phyloP scores from a whole-genome alignment of 2,888 invertebrate genomes.

The Phyllotreta striolata region DNA sequence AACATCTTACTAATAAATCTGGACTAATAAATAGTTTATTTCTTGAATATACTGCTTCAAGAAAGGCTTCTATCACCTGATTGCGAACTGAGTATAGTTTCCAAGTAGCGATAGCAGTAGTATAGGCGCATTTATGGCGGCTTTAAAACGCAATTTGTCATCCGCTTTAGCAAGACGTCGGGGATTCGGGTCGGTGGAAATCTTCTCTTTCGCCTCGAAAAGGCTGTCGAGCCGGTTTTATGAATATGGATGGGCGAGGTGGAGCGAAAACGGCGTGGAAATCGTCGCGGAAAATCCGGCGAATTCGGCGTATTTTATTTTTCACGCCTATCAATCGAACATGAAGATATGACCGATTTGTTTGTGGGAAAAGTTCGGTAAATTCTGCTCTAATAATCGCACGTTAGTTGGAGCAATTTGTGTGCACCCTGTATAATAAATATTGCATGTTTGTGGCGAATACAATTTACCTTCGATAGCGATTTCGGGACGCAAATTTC shows the following conservation, averaged over 20 bases:
- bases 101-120: neutral
- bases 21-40: too few relatives aligned
- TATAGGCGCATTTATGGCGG: neutral
- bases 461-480: too few relatives aligned
- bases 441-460: too few relatives aligned
- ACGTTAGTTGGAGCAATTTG: too few relatives aligned
- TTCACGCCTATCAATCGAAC: neutral
- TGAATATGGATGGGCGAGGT: conserved; percentile 8
- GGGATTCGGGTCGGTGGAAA: neutral
- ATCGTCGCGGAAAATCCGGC: neutral
- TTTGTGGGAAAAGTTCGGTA: too few relatives aligned
- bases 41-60: too few relatives aligned
- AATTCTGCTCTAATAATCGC: too few relatives aligned
- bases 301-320: neutral
- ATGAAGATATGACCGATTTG: too few relatives aligned
- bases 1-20: too few relatives aligned
- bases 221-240: conserved; percentile 12
- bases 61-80: too few relatives aligned
- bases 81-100: neutral
- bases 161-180: neutral
- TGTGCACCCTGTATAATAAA: too few relatives aligned
- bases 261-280: neutral
- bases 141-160: neutral
- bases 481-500: too few relatives aligned
- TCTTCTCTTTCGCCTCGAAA: conserved; percentile 1